Conservation (phyloP, 2,113 vertebrate genomes). For the Lepidothrix coronata region DNA sequence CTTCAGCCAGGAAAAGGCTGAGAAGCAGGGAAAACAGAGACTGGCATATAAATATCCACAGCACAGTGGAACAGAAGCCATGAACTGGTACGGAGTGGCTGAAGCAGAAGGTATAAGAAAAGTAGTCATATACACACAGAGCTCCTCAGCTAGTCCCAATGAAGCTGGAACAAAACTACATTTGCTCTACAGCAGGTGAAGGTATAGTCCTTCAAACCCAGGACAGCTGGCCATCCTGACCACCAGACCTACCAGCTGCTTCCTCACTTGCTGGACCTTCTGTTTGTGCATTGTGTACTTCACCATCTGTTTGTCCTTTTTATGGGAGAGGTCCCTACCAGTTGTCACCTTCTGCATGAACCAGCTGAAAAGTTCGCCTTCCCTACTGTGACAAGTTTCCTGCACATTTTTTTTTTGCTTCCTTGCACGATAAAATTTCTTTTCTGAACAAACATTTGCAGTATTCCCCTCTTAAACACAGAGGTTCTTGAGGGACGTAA, state of each 20-base stretch:
- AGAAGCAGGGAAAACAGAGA: background rate
- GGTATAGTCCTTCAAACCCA: background rate
- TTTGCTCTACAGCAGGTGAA: background rate
- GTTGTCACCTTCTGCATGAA: background rate
- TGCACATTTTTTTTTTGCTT: background rate
- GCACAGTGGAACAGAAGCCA: background rate
- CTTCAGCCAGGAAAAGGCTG: background rate
- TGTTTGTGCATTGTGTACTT: background rate
- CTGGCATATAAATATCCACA: background rate
- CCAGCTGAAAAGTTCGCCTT: background rate
- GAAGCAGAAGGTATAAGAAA: background rate
- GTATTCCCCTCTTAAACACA: background rate
- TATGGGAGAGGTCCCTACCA: background rate
- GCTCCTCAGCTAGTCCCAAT: background rate
- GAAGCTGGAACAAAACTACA: background rate
- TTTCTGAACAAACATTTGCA: background rate
- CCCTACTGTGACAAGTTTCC: background rate
- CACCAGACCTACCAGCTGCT: background rate
- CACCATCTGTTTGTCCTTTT: background rate
- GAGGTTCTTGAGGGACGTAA: accelerated
- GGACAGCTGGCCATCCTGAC: background rate
- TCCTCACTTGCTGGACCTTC: background rate
- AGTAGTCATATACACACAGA: background rate
- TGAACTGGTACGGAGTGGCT: background rate
- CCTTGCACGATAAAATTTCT: background rate